Conservation (phyloP, 2,797 vertebrate genomes). For the Chiloscyllium punctatum region DNA sequence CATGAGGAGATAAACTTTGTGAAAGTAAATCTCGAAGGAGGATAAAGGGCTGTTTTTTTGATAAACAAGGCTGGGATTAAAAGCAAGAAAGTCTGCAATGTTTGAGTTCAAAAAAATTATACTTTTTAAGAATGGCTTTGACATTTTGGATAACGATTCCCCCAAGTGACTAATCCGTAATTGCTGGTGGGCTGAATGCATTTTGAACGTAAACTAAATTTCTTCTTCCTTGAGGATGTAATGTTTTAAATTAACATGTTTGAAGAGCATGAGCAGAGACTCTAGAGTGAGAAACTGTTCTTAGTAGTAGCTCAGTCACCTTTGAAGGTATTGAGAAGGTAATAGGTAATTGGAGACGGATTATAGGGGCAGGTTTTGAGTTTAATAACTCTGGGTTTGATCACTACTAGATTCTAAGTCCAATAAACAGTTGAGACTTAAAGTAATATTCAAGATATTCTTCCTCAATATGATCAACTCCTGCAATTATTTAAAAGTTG, state of each 20-base stretch:
- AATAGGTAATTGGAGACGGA: background rate
- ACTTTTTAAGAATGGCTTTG: background rate
- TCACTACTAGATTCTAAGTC: background rate
- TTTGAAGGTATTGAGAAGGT: background rate
- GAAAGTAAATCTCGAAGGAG: background rate
- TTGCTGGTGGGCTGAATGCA: background rate
- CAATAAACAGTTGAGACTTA: background rate
- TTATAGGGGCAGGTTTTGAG: background rate
- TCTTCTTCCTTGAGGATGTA: background rate
- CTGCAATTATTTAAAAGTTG: background rate
- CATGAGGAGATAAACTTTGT: background rate
- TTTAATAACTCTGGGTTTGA: background rate
- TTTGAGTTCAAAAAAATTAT: background rate
- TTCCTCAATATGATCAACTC: background rate
- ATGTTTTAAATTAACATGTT: background rate
- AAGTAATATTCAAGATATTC: background rate
- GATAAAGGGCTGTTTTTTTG: background rate
- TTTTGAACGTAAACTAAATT: background rate
- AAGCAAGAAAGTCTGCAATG: background rate
- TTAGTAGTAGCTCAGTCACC: too few relatives aligned
- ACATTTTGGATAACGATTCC: background rate
- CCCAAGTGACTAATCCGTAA: constrained; percentile 1
- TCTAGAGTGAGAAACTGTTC: background rate
- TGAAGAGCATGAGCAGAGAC: background rate
- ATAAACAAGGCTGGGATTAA: background rate